Conservation (phyloP, 92 coral and sea anemone genomes). For the Scolanthus callimorphus region DNA sequence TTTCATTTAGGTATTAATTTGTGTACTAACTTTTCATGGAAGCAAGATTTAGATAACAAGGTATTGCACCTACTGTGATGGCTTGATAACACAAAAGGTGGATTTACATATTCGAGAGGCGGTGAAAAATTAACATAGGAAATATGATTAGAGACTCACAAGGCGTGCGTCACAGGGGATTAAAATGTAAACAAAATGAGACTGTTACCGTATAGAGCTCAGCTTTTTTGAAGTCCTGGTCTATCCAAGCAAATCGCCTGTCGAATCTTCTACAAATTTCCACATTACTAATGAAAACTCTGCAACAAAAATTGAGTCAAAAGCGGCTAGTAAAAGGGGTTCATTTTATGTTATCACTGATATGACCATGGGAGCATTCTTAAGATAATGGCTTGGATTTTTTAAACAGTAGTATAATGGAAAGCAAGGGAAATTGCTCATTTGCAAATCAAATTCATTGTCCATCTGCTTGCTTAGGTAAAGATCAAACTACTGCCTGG, state of each 20-base stretch:
- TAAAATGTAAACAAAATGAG: constrained; percentile 6
- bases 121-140: too few species aligned
- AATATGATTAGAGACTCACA: too few species aligned
- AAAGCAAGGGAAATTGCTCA: constrained; percentile 4
- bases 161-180: constrained; percentile 13
- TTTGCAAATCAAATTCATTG: constrained; percentile 13
- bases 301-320: constrained; percentile 28
- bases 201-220: constrained; percentile 87
- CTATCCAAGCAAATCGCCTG: constrained; percentile 76
- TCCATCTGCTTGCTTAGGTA: too few species aligned
- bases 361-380: neutral
- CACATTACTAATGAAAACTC: constrained; percentile 44
- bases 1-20: too few species aligned
- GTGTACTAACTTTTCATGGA: too few species aligned
- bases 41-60: neutral
- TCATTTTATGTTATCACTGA: too few species aligned
- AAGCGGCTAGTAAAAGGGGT: too few species aligned
- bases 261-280: constrained; percentile 57
- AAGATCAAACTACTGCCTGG: too few species aligned
- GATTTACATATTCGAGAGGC: too few species aligned
- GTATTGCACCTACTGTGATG: neutral
- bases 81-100: neutral
- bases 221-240: constrained; percentile 74
- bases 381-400: neutral
- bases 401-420: constrained; percentile 1